Conservation (phyloP, 2,113 vertebrate genomes). For the Motacilla tschutschensis region DNA sequence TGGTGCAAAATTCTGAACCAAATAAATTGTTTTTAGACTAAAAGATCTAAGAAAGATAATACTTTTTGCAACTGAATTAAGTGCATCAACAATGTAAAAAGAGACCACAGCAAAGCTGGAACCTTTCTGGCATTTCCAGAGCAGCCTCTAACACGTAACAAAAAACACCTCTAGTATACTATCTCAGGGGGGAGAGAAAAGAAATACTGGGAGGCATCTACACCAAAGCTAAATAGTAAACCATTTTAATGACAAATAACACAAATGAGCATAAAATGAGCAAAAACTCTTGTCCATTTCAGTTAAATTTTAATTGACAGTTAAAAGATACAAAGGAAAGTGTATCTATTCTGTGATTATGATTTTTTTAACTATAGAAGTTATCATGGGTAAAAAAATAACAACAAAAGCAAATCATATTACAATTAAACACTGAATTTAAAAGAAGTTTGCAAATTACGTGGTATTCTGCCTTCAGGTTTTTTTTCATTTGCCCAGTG, state of each 20-base stretch:
- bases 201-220: neutral
- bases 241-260: neutral
- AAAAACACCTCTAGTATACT: neutral
- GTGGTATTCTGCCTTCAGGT: neutral
- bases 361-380: neutral
- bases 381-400: neutral
- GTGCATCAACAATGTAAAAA: neutral
- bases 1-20: neutral
- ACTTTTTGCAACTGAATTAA: neutral
- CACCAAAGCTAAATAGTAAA: neutral
- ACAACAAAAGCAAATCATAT: neutral
- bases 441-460: neutral
- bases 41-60: neutral
- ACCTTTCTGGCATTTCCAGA: neutral
- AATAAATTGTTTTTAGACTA: neutral
- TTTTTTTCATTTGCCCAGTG: neutral
- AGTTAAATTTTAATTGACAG: neutral
- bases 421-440: neutral
- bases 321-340: neutral
- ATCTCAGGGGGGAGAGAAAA: rapidly evolving
- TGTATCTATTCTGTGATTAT: neutral
- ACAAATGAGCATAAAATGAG: neutral
- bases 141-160: neutral
- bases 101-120: neutral
- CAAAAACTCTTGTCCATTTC: neutral